These are phyloP conservation scores for Oncorhynchus gorbuscha DNA, from an alignment of 2,113 vertebrate genomes.

Conservation along the genomic window DNA sequence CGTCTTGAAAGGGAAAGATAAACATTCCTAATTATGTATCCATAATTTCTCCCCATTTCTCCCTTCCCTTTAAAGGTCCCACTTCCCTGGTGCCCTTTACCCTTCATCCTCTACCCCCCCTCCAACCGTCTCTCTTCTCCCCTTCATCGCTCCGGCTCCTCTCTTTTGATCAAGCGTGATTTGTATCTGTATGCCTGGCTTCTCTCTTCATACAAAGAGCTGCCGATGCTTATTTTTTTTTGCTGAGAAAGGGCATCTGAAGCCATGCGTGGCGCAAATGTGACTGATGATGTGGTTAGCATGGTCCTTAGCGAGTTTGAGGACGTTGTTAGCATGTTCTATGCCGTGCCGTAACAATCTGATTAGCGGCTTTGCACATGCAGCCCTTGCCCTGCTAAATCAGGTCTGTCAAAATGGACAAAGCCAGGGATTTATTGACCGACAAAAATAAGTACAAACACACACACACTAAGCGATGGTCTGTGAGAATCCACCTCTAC, in stretches of 20 bases:
- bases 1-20: too few relatives aligned
- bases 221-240: slow-evolving; percentile 20
- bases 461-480: not conserved
- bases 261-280: slow-evolving; percentile 45
- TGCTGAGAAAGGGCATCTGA: slow-evolving; percentile 33
- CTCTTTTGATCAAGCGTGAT: slow-evolving; percentile 22
- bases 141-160: not conserved
- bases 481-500: not conserved
- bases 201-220: slow-evolving; percentile 23
- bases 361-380: slow-evolving; percentile 53
- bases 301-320: slow-evolving; percentile 42
- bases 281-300: slow-evolving; percentile 62
- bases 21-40: too few relatives aligned
- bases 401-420: slow-evolving; percentile 50
- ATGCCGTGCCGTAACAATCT: slow-evolving; percentile 51
- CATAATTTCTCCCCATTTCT: not conserved
- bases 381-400: slow-evolving; percentile 44
- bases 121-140: not conserved
- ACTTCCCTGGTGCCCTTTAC: not conserved
- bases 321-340: slow-evolving; percentile 58
- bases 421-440: slow-evolving; percentile 28
- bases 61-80: slow-evolving; percentile 13
- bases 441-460: slow-evolving; percentile 11
- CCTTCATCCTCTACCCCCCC: not conserved
- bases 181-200: slow-evolving; percentile 48